A percentile compares a stretch with the other conserved stretches of the same genome.
These are phyloP conservation scores for Prosapia bicincta DNA, from an alignment of 2,888 invertebrate genomes.

Conservation along the genomic window DNA sequence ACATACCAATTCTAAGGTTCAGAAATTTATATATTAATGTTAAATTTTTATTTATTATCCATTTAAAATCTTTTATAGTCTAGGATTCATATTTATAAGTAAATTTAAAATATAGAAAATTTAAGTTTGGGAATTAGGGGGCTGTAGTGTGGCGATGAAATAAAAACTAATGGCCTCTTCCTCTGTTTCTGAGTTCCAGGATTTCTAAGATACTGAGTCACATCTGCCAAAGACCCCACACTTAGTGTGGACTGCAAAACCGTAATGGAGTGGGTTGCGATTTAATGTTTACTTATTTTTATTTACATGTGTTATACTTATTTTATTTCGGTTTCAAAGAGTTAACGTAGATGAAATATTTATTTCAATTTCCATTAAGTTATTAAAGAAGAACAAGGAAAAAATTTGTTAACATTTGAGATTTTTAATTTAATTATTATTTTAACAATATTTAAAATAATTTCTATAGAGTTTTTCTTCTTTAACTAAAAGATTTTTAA, in stretches of 20 bases:
- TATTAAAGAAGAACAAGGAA: too few species aligned
- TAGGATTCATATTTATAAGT: background rate
- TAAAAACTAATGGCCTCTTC: slow-evolving; percentile 51
- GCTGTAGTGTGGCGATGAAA: slow-evolving; percentile 22
- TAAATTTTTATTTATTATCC: background rate
- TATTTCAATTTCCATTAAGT: too few species aligned
- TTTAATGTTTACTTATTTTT: background rate
- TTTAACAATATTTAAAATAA: too few species aligned
- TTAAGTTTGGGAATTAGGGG: slow-evolving; percentile 5
- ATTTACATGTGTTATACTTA: background rate
- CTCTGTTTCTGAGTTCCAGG: slow-evolving; percentile 54
- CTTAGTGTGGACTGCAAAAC: background rate
- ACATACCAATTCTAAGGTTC: background rate
- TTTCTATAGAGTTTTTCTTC: too few species aligned
- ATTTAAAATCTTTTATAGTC: background rate
- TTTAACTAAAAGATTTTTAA: too few species aligned
- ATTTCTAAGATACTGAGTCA: slow-evolving; percentile 32
- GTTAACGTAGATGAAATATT: background rate
- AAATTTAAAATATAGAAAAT: background rate
- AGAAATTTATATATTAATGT: background rate
- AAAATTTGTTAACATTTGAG: too few species aligned
- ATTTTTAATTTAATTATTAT: too few species aligned
- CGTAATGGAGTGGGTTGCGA: slow-evolving; percentile 13
- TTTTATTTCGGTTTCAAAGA: background rate
- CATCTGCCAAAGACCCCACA: slow-evolving; percentile 15